phyloP scores from a whole-genome alignment of 53 echinoderm and acorn worm species.

The Henricia sp. region DNA sequence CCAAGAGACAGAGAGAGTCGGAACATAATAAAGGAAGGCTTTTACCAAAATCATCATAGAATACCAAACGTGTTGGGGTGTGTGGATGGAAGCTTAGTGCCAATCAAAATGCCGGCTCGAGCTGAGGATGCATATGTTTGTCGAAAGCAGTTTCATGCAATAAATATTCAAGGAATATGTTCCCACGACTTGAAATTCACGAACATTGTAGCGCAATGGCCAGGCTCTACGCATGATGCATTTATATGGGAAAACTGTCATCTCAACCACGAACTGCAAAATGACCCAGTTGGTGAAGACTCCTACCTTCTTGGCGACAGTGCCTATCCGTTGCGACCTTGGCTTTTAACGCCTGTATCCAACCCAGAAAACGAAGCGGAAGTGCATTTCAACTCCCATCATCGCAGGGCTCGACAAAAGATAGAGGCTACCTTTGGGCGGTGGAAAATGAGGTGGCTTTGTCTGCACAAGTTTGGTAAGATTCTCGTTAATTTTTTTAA shows the following conservation, averaged over 20 bases:
- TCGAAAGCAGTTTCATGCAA: slow-evolving; percentile 1
- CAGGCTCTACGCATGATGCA: slow-evolving; percentile 48
- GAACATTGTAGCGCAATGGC: slow-evolving; percentile 52
- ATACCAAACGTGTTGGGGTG: slow-evolving; percentile 15
- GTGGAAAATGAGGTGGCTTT: slow-evolving; percentile 42
- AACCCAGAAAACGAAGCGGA: slow-evolving; percentile 3
- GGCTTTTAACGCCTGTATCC: slow-evolving; percentile 32
- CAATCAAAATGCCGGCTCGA: slow-evolving; percentile 27
- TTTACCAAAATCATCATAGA: slow-evolving; percentile 12
- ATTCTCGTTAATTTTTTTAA: slow-evolving; percentile 1
- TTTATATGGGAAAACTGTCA: slow-evolving; percentile 27
- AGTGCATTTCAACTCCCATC: slow-evolving; percentile 19
- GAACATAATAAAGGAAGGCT: neutral
- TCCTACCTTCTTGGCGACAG: slow-evolving; percentile 43
- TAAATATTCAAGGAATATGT: slow-evolving; percentile 19
- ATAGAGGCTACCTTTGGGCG: slow-evolving; percentile 39
- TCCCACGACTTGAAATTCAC: slow-evolving; percentile 20
- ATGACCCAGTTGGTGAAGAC: slow-evolving; percentile 1
- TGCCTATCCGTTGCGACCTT: slow-evolving; percentile 26
- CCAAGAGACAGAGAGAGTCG: neutral
- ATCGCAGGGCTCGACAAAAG: slow-evolving; percentile 9
- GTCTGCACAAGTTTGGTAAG: slow-evolving; percentile 32
- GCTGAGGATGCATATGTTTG: slow-evolving; percentile 13
- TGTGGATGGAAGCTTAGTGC: slow-evolving; percentile 11
- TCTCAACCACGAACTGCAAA: slow-evolving; percentile 26